These are phyloP conservation scores for Balaeniceps rex DNA, from an alignment of 2,113 vertebrate species.

Conservation along the genomic window DNA sequence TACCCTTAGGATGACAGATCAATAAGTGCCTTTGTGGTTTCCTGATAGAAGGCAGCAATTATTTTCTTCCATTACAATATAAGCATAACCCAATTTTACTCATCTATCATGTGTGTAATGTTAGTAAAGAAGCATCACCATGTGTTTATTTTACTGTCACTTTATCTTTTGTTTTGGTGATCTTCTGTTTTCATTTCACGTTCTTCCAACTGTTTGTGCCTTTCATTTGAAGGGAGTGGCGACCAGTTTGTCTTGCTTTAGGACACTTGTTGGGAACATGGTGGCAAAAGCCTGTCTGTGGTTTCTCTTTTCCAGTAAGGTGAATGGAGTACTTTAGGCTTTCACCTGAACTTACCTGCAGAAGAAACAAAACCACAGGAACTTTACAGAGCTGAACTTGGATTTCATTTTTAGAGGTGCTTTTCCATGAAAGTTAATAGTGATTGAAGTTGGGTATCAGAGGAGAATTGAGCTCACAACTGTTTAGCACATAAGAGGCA, in stretches of 20 bases:
- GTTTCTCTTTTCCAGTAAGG: slow-evolving; percentile 53
- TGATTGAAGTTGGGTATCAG: not conserved
- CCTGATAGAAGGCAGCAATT: slow-evolving; percentile 77
- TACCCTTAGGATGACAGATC: slow-evolving; percentile 70
- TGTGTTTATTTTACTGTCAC: slow-evolving; percentile 65
- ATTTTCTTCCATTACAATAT: slow-evolving; percentile 76
- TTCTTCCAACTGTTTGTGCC: slow-evolving; percentile 9
- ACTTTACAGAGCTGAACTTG: not conserved
- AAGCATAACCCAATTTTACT: slow-evolving; percentile 72
- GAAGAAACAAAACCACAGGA: not conserved
- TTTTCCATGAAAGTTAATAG: not conserved
- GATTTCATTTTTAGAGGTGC: not conserved
- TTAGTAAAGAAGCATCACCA: slow-evolving; percentile 63
- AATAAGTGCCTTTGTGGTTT: slow-evolving; percentile 77
- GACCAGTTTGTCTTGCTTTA: slow-evolving; percentile 13
- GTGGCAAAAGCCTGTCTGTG: slow-evolving; percentile 32
- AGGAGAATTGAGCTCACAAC: not conserved
- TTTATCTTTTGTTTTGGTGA: slow-evolving; percentile 53
- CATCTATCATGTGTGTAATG: slow-evolving; percentile 71
- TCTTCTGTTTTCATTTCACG: slow-evolving; percentile 51
- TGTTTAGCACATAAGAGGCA: not conserved
- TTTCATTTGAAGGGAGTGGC: slow-evolving; percentile 12
- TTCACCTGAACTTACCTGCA: not conserved
- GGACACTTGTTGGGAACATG: not conserved
- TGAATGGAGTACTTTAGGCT: not conserved